Base-by-base conservation (phyloP, 2,888 invertebrate genomes). In the Morpho achilles region DNA sequence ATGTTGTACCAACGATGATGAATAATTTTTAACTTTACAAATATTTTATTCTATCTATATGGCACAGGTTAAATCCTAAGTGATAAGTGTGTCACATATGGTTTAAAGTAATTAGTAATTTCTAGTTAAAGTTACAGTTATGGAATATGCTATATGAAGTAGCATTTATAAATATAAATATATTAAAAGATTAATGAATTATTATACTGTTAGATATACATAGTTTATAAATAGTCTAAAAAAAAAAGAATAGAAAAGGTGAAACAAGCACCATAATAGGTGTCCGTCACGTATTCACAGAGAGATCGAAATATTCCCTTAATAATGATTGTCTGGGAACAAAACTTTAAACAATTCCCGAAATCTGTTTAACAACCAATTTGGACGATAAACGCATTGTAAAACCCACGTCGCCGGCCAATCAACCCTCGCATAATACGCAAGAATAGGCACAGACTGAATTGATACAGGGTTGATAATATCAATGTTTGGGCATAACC, bases 311-410 rank as follows among this genome's bases (percentile, higher is more conserved):
- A 52, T 47, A 50, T 48, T 48, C 56, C 53, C 54, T 58, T 46
- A n/a, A 39, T 55, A 50, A 57, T 76, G 77, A 71, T 64, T 65
- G 74, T 77, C 73, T 84, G 85, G 84, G 82, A 87, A 86, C 79
- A 72, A 69, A 75, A 80, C 70, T 84, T 83, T 82, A 79, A 85
- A 86, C 80, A 77, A 79, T 84, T 84, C 77, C 77, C 80, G 68
- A 82, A 82, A 80, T 83, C 77, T 76, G 75, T 80, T 69, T 72
- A 75, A 76, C 69, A 77, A 75, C 77, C 81, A 84, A 85, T 86
- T 84, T 79, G 75, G 72, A 78, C 60, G 78, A 77, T 79, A 80
- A 80, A 79, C 72, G 76, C 73, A 73, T 77, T 84, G 79, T 80
- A 79, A 77, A 76, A 79, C 74, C 76, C 74, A 74, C 70, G 68